These are phyloP conservation scores for Ceratitis capitata DNA, from an alignment of 1,140 invertebrate genomes.

Conservation along the genomic window DNA sequence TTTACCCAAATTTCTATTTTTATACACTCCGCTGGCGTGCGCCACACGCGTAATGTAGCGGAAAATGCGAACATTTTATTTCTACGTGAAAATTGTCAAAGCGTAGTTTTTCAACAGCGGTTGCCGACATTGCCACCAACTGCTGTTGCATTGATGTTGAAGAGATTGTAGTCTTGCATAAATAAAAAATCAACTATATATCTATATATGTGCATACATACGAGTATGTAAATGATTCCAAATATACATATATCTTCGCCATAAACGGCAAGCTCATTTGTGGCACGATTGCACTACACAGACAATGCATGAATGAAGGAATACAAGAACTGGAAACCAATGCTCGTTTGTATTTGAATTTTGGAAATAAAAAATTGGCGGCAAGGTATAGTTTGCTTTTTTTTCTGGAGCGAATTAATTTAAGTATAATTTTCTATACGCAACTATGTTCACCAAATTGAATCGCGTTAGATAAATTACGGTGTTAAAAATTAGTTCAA, in stretches of 20 bases:
- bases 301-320: no score
- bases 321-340: background rate
- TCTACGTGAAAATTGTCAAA: background rate
- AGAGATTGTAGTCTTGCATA: background rate
- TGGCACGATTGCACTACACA: background rate
- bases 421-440: no score
- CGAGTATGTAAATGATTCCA: background rate
- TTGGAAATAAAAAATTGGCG: no score
- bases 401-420: no score
- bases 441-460: no score
- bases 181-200: background rate
- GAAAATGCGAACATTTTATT: background rate
- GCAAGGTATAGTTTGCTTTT: no score
- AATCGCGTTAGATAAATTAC: no score
- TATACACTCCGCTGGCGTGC: background rate
- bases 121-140: background rate
- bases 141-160: background rate
- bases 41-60: background rate
- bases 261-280: background rate
- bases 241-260: background rate
- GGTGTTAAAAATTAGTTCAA: no score
- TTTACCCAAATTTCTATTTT: no score
- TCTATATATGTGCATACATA: no score
- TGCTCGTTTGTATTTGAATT: no score
- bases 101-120: background rate